These are phyloP conservation scores for Unio pictorum DNA, from an alignment of 2,888 invertebrate genomes.

Conservation along the genomic window DNA sequence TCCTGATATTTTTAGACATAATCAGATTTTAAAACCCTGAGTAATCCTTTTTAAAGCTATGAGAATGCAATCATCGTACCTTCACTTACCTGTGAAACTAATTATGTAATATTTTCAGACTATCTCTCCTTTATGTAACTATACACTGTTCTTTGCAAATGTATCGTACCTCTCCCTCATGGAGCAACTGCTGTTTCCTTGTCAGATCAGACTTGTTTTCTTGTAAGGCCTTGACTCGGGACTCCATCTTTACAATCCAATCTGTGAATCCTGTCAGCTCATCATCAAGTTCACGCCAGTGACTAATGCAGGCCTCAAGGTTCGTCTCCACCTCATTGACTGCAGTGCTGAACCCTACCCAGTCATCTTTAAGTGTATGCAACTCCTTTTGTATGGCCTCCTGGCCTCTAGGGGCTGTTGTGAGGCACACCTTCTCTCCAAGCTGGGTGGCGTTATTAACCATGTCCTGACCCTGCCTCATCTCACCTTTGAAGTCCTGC, in stretches of 20 bases:
- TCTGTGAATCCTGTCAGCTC: slow-evolving; percentile 86
- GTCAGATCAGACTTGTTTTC: slow-evolving; percentile 52
- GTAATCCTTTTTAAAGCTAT: no score
- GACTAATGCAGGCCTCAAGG: slow-evolving; percentile 90
- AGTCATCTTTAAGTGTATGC: slow-evolving; percentile 61
- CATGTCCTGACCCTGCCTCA: slow-evolving; percentile 72
- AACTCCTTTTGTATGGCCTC: slow-evolving; percentile 63
- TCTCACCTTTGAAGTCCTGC: slow-evolving; percentile 77
- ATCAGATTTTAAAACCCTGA: no score
- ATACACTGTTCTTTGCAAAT: not conserved
- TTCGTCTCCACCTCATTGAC: slow-evolving; percentile 81
- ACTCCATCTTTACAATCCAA: slow-evolving; percentile 78
- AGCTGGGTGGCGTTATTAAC: slow-evolving; percentile 81
- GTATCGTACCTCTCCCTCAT: slow-evolving; percentile 52
- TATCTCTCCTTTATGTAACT: no score
- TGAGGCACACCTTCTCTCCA: slow-evolving; percentile 73
- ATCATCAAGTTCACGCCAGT: slow-evolving; percentile 91
- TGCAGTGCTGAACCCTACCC: slow-evolving; percentile 67
- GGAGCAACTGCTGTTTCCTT: slow-evolving; percentile 50
- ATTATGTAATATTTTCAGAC: no score
- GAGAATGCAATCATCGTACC: no score
- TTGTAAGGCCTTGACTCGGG: slow-evolving; percentile 44
- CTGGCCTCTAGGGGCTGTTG: slow-evolving; percentile 75
- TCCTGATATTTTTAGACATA: no score
- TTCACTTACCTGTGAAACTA: no score